Evolutionary conservation across 2,113 vertebrate genomes (phyloP).

Genomic region (Istiophorus platypterus): DNA sequence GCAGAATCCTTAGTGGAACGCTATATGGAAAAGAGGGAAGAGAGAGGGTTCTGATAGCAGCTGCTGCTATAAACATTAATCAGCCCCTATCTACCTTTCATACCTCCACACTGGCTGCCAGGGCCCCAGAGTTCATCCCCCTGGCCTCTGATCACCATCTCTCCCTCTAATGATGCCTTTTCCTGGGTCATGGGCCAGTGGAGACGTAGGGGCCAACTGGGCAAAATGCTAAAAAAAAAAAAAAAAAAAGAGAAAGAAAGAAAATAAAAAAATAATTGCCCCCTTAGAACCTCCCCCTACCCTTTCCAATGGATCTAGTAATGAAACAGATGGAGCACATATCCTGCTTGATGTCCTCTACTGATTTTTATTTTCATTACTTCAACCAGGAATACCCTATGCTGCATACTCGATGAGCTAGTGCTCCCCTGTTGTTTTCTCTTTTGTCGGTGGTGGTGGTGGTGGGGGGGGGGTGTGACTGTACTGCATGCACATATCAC

Average conservation of each 20-base stretch:
- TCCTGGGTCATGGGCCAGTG: slow-evolving; percentile 63
- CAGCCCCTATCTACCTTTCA: slow-evolving; percentile 55
- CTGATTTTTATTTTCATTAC: slow-evolving; percentile 61
- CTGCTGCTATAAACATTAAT: slow-evolving; percentile 74
- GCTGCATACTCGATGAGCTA: slow-evolving; percentile 7
- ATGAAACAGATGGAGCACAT: slow-evolving; percentile 63
- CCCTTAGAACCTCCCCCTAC: slow-evolving; percentile 43
- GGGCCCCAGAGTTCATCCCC: slow-evolving; percentile 65
- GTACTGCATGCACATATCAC: background rate
- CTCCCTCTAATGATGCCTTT: slow-evolving; percentile 73
- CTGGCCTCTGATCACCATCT: slow-evolving; percentile 51
- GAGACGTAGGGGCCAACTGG: slow-evolving; percentile 46
- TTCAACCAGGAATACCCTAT: slow-evolving; percentile 35
- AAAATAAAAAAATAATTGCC: slow-evolving; percentile 70
- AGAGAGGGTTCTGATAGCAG: slow-evolving; percentile 27
- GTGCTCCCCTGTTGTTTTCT: slow-evolving; percentile 33
- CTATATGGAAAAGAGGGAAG: background rate
- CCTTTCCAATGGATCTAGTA: slow-evolving; percentile 21
- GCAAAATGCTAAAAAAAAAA: slow-evolving; percentile 33
- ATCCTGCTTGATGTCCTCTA: slow-evolving; percentile 48
- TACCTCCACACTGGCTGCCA: slow-evolving; percentile 33
- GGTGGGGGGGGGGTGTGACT: background rate
- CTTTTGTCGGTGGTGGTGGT: no score
- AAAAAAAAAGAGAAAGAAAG: slow-evolving; percentile 39
- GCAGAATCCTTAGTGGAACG: background rate